Base-by-base conservation (phyloP, 23 tunicate species). In the Corella eumyota region DNA sequence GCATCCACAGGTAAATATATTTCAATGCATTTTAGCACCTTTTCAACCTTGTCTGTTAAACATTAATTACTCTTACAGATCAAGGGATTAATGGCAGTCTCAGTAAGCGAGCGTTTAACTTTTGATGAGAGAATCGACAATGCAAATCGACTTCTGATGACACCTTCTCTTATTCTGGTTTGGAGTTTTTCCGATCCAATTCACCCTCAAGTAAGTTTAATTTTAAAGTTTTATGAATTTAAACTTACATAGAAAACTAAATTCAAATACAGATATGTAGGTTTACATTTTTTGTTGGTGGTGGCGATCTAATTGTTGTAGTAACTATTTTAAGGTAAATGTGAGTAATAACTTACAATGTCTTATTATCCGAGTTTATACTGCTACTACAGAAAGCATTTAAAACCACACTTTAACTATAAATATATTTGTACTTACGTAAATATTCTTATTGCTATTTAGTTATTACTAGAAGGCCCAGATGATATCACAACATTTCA, bases 181-280 rank as follows among this genome's bases (percentile, higher is more conserved):
- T 93, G 99, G 99, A 84, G 95, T 49, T 93, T 93, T 64, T 58
- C 84, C 6, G 99, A 93, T 72, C 99, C 99, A 0, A 93, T 93
- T 67, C 94, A 93, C 60, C 99, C 99, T 3, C 96, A 88, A 78
- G 96, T 79, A 25, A 34, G 40, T 29, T 23, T 56, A 56, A 45
- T 19, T 45, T n/a, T n/a, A n/a, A n/a, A n/a, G n/a, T n/a, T n/a
- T n/a, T n/a, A n/a, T n/a, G n/a, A n/a, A n/a, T n/a, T n/a, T n/a
- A n/a, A n/a, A n/a, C n/a, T n/a, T n/a, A n/a, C n/a, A n/a, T n/a
- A n/a, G n/a, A n/a, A n/a, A n/a, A n/a, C n/a, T n/a, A n/a, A n/a
- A n/a, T n/a, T n/a, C n/a, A n/a, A n/a, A n/a, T n/a, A n/a, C n/a
- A n/a, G n/a, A n/a, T n/a, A n/a, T n/a, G n/a, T n/a, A n/a, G n/a